Evolutionary conservation across 2,113 vertebrate genomes (phyloP).

Genomic region (Psophia crepitans): DNA sequence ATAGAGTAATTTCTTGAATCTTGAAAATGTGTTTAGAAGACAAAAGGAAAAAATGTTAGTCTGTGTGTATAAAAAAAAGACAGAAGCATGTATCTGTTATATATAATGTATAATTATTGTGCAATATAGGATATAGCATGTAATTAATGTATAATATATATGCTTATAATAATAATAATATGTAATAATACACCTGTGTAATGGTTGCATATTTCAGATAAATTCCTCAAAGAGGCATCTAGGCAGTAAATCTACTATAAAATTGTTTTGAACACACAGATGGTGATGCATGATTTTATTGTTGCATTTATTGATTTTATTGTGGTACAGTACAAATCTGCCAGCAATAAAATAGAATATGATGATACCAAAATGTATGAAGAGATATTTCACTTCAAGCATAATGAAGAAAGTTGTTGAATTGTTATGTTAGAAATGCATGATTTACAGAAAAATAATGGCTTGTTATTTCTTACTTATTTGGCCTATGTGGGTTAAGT

Average conservation of each 20-base stretch:
- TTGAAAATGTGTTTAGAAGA: neutral
- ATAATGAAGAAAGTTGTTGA: neutral
- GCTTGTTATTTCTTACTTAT: neutral
- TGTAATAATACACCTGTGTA: neutral
- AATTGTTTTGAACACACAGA: neutral
- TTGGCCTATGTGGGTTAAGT: neutral
- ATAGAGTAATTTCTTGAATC: neutral
- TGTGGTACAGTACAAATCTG: neutral
- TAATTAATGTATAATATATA: neutral
- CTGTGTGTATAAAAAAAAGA: neutral
- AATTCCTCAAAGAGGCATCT: neutral
- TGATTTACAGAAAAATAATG: neutral
- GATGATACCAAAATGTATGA: neutral
- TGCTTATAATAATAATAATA: neutral
- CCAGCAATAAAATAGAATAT: neutral
- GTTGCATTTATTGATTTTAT: slow-evolving; percentile 39
- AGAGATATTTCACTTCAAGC: neutral
- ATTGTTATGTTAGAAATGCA: neutral
- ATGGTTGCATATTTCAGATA: neutral
- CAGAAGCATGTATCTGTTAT: neutral
- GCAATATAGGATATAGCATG: neutral
- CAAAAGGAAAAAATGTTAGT: neutral
- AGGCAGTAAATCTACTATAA: neutral
- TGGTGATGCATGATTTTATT: slow-evolving; percentile 25
- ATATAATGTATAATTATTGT: neutral